phyloP scores from a whole-genome alignment of 2,797 vertebrate species.

The Danio aesculapii region DNA sequence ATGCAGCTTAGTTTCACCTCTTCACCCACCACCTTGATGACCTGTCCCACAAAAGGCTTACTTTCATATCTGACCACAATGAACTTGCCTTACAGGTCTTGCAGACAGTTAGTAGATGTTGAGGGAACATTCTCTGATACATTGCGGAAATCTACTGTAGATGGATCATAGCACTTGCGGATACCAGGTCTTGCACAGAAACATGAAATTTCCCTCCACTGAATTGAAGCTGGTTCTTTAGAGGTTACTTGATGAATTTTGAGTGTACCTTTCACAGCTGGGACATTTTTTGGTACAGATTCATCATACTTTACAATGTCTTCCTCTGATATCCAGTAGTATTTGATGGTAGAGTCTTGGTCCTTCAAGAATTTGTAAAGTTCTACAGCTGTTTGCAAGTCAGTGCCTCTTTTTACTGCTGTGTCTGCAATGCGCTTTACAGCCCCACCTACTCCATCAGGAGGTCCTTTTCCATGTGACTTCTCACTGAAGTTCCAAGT shows the following conservation, averaged over 20 bases:
- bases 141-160: not conserved
- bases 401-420: slow-evolving; percentile 2
- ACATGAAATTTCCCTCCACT: slow-evolving; percentile 34
- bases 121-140: not conserved
- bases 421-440: slow-evolving; percentile 17
- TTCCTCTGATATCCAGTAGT: slow-evolving; percentile 10
- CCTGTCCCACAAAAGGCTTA: slow-evolving; percentile 7
- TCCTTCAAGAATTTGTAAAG: not conserved
- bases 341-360: not conserved
- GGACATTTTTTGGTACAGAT: slow-evolving; percentile 5
- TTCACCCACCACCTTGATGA: slow-evolving; percentile 31
- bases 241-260: slow-evolving; percentile 22
- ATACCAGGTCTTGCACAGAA: slow-evolving; percentile 24
- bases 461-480: slow-evolving; percentile 31
- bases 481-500: slow-evolving; percentile 33
- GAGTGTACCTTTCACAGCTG: slow-evolving; percentile 33
- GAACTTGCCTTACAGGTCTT: slow-evolving; percentile 18
- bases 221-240: slow-evolving; percentile 10
- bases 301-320: slow-evolving; percentile 22
- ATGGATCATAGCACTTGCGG: slow-evolving; percentile 22
- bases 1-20: slow-evolving; percentile 29
- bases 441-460: slow-evolving; percentile 36
- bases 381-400: slow-evolving; percentile 17
- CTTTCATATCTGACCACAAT: not conserved
- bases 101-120: not conserved